Base-by-base conservation (phyloP, 1,140 invertebrate species). In the Papilio glaucus region DNA sequence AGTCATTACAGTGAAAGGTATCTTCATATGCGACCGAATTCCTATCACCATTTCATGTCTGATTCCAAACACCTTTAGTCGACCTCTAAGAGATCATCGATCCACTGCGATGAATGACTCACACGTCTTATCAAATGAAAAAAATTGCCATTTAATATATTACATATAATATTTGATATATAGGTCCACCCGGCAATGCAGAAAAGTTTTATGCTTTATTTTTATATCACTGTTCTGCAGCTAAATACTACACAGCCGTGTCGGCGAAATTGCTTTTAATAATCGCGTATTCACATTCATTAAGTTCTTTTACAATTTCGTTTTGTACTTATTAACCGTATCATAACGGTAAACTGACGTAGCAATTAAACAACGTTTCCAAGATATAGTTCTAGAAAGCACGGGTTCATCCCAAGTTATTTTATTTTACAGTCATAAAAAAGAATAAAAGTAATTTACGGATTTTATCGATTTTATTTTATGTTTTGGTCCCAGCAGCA, bases 281-380 rank as follows among this genome's bases (percentile, higher is more conserved):
- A 61, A 39, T 63, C 61, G 33, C 61, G 37, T 63, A 37, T 38
- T 39, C 10, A 37, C 15, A 21, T 39, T 63, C 18, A 63, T 63
- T 63, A 63, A 38, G 61, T 63, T 37, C 39, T 63, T 21, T 15
- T 38, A 21, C 8, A 39, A 63, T 9, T 39, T 63, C 61, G 15
- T 63, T 63, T 63, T 63, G 61, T 63, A 63, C 8, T 18, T 15
- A 63, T 63, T 63, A 63, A 63, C n/a, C 33, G 61, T 63, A 63
- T 38, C 61, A 38, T 39, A 33, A 62, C 15, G 15, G n/a, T 38
- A 18, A 39, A 37, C 33, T 63, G 61, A 63, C 15, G 39, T 33
- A 37, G 3, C 39, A 63, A 41, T 63, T 63, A 63, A 63, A 63
- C 26, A 61, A 61, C n/a, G 57, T 61, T 60, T 29, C 29, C 21